These are phyloP conservation scores for Stomatorhinus walkeri DNA, from an alignment of 2,797 vertebrate species.

Conservation along the genomic window DNA sequence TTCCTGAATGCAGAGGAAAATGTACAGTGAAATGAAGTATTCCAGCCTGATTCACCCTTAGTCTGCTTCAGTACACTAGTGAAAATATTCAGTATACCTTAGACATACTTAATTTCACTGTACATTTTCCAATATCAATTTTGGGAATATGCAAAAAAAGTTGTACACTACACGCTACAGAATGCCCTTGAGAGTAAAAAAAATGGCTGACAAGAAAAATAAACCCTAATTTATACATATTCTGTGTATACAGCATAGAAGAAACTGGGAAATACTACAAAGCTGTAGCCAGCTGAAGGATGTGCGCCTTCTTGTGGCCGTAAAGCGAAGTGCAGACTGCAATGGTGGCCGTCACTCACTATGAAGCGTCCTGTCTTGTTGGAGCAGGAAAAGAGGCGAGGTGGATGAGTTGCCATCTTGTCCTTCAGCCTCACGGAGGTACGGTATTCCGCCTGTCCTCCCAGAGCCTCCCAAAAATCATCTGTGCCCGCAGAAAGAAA, in stretches of 20 bases:
- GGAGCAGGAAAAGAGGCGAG: conserved; percentile 55
- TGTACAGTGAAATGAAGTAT: background rate
- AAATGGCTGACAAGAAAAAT: background rate
- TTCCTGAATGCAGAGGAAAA: background rate
- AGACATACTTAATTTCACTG: background rate
- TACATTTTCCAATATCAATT: background rate
- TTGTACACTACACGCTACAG: background rate
- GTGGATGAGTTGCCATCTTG: conserved; percentile 47
- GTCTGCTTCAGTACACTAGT: background rate
- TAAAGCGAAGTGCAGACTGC: background rate
- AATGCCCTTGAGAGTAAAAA: background rate
- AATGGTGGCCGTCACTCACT: conserved; percentile 33
- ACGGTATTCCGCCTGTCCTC: conserved; percentile 45
- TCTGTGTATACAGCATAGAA: background rate
- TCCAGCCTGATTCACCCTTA: background rate
- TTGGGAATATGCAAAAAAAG: background rate
- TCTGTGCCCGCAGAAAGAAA: conserved; percentile 31
- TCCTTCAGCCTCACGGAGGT: conserved; percentile 51
- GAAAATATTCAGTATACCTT: background rate
- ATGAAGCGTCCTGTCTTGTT: conserved; percentile 53
- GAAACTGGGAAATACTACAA: background rate
- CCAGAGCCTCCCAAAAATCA: conserved; percentile 48
- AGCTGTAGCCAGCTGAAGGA: background rate
- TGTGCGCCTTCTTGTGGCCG: background rate
- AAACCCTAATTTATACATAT: background rate